Evolutionary conservation across 2,113 vertebrate genomes (phyloP), one percentile per base, ranked within the genome.

Genomic region (Odobenus rosmarus): DNA sequence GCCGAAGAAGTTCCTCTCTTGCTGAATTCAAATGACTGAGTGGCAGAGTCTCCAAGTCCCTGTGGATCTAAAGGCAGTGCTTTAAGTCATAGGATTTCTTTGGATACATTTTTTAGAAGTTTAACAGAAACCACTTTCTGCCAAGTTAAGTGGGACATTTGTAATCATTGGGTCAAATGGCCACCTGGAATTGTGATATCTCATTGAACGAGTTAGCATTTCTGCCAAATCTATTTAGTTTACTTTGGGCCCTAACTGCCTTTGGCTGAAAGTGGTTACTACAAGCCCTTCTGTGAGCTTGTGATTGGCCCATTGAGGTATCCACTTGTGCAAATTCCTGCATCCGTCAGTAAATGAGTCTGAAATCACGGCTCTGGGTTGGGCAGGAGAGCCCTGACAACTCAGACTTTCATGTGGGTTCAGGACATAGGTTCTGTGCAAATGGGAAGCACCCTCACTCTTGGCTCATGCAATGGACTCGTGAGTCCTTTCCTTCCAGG

Each of bases 51-150:
- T 39, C 69, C 33, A 72, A 76, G n/a, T 62, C 26, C 19, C 23
- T n/a, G 26, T 33, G 21, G 16, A 59, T 55, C 55, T 76, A 88
- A 95, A 95, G 26, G 23, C 36, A 84, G 53, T 59, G 39, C 31
- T 84, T 87, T 92, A 82, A 67, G 6, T 57, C 82, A 59, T 23
- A 91, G 51, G 14, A 53, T 49, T 86, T 92, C 46, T 95, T 90
- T 49, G 59, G 64, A 13, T 91, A 79, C 31, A n/a, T 8, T 24
- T 74, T 89, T 31, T 31, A 26, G 67, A 69, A 55, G 19, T 21
- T 83, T 51, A 76, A 69, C 77, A 61, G 55, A 82, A 53, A 86
- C 16, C 26, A 61, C 18, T 85, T 96, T 88, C 7, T 1, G 12
- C 9, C 79, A 67, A 87, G 53, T 95, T 87, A 85, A 83, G 3